Evolutionary conservation across 2,113 vertebrate species (phyloP), one percentile per base, ranked within the genome.

Genomic region (Lynx canadensis): DNA sequence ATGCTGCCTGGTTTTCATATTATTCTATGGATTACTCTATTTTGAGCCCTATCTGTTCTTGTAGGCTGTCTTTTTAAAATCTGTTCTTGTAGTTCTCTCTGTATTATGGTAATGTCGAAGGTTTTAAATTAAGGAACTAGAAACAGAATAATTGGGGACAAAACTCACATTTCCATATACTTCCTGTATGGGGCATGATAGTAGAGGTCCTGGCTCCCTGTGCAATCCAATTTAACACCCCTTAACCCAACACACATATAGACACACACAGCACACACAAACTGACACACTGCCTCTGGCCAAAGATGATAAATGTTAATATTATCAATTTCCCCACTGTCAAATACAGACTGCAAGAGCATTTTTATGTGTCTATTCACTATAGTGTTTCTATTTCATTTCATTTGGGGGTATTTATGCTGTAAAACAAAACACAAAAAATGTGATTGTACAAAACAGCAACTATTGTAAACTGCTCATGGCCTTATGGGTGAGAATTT

Each of bases 41-140:
- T 95, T 82, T 83, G 76, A 97, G 76, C 33, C 48, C 25, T 68
- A 7, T 84, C 52, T 95, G 33, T 69, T 74, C 33, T 89, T 89
- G 38, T 57, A 66, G 79, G 45, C n/a, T 83, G 31, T 9, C 73
- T 92, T 88, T 93, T 69, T 8, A 91, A 92, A 95, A 94, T 94
- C 41, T 91, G 60, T 69, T 76, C 82, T 91, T 69, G 4, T 78
- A 83, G 29, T 48, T 92, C 3, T 88, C 66, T 86, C 38, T 80
- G n/a, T 93, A 52, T 82, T 85, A 50, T 55, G 65, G 13, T 76
- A 93, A 82, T 45, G 29, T 14, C 11, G 11, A 68, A 76, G 7
- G 5, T 50, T 96, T 94, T 68, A 88, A 84, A 91, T 19, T 66
- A 14, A 94, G 23, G 14, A 87, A 85, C 27, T 80, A 60, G n/a